A percentile compares a stretch with the other conserved stretches of the same genome.
phyloP scores from a whole-genome alignment of 30 jellyfish, hydroid and myxozoan genomes.

The Aurelia coerulea region DNA sequence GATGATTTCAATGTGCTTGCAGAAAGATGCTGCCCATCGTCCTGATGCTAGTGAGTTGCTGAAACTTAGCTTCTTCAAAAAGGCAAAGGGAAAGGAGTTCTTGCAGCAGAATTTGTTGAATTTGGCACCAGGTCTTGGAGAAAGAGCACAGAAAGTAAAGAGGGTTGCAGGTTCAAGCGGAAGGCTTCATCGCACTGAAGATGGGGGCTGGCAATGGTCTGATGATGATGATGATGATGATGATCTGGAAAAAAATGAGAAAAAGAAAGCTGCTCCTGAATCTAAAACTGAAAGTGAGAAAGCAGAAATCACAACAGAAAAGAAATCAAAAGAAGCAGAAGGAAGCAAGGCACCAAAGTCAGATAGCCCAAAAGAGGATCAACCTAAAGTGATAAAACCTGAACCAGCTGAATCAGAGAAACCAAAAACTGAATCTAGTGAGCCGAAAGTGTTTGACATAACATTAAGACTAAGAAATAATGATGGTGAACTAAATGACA shows the following conservation, averaged over 20 bases:
- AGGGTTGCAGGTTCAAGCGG: slow-evolving; percentile 86
- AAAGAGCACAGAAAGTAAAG: slow-evolving; percentile 82
- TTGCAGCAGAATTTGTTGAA: slow-evolving; percentile 69
- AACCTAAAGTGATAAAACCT: not conserved
- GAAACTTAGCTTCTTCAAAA: slow-evolving; percentile 85
- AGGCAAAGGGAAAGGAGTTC: slow-evolving; percentile 91
- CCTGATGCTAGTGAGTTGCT: slow-evolving; percentile 95
- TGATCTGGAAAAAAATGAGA: slow-evolving; percentile 2
- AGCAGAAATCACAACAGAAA: not conserved
- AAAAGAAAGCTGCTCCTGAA: not conserved
- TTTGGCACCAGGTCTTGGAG: slow-evolving; percentile 92
- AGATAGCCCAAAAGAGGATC: not conserved
- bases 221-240: slow-evolving; percentile 75
- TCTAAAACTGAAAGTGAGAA: not conserved
- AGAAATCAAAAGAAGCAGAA: not conserved
- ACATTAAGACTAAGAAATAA: slow-evolving; percentile 85
- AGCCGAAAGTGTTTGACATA: slow-evolving; percentile 73
- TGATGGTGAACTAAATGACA: slow-evolving; percentile 92
- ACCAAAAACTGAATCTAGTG: not conserved
- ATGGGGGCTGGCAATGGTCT: slow-evolving; percentile 90
- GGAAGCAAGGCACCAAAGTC: not conserved
- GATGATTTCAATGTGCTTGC: slow-evolving; percentile 91
- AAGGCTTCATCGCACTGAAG: slow-evolving; percentile 72
- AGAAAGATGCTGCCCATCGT: slow-evolving; percentile 88
- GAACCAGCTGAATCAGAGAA: not conserved